A percentile compares a stretch with the other conserved stretches of the same genome.
phyloP scores from a whole-genome alignment of 2,888 invertebrate genomes.

The Drosophila barbarae region DNA sequence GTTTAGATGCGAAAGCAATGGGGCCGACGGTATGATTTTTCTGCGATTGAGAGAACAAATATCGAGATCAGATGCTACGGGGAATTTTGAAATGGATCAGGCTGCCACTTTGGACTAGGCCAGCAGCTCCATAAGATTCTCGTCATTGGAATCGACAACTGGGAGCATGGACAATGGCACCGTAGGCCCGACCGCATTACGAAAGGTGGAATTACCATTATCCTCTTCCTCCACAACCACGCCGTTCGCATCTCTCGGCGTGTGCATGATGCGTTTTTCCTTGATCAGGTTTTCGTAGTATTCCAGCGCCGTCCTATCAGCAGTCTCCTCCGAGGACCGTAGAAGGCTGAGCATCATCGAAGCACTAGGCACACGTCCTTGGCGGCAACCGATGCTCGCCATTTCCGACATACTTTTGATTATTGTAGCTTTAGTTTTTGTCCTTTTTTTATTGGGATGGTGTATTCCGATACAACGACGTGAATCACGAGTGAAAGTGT shows the following conservation, averaged over 20 bases:
- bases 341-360: constrained; percentile 23
- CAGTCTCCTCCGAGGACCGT: constrained; percentile 14
- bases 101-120: not conserved
- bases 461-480: not conserved
- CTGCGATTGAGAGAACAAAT: constrained; percentile 2
- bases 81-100: not conserved
- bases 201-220: constrained; percentile 12
- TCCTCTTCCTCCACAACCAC: constrained; percentile 10
- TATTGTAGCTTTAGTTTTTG: not conserved
- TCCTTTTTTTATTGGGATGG: not conserved
- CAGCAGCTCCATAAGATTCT: constrained; percentile 9
- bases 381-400: not conserved
- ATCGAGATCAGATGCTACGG: not conserved
- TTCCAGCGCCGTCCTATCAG: constrained; percentile 37
- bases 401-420: constrained; percentile 3
- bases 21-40: not conserved
- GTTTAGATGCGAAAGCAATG: constrained; percentile 30
- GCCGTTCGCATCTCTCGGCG: not conserved
- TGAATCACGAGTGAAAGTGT: not conserved
- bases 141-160: constrained; percentile 18
- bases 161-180: not conserved
- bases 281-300: constrained; percentile 41
- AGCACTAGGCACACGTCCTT: not conserved
- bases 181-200: constrained; percentile 3
- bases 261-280: constrained; percentile 43